Percentiles rank a stretch among this genome's conserved stretches.
Evolutionary conservation across 2,113 vertebrate genomes (phyloP).

Genomic region (Otocyon megalotis): DNA sequence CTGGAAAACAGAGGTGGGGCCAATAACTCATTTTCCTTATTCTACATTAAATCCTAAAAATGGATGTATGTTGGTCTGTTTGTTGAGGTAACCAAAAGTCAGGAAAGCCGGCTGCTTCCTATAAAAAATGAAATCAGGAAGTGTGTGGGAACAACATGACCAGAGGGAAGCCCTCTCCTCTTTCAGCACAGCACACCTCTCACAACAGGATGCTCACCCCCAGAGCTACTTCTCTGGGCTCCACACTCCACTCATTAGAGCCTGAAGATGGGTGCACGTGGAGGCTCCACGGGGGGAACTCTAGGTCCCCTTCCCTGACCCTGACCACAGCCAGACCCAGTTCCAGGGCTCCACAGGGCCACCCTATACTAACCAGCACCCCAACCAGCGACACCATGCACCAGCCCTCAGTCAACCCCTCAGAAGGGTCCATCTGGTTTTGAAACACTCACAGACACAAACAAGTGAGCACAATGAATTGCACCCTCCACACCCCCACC

Average conservation of each 20-base stretch:
- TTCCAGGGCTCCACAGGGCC: not conserved
- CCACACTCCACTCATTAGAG: not conserved
- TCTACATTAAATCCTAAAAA: not conserved
- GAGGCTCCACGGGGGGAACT: not conserved
- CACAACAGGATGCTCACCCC: not conserved
- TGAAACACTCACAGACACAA: not conserved
- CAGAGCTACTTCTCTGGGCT: not conserved
- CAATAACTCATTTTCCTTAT: not conserved
- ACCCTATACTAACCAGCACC: not conserved
- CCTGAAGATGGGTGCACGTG: not conserved
- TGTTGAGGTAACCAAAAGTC: not conserved
- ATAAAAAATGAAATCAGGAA: not conserved
- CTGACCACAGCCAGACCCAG: not conserved
- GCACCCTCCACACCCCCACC: fast-evolving
- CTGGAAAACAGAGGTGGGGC: not conserved
- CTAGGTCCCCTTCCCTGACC: not conserved
- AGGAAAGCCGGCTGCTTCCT: not conserved
- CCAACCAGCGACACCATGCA: not conserved
- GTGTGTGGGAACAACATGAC: not conserved
- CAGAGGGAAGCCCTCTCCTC: not conserved
- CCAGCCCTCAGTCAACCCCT: not conserved
- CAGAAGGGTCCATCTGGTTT: not conserved
- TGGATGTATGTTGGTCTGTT: not conserved
- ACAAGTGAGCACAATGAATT: not conserved
- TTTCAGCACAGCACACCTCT: not conserved